These are phyloP conservation scores for Palaemon carinicauda DNA, from an alignment of 1,140 invertebrate species.

Conservation along the genomic window DNA sequence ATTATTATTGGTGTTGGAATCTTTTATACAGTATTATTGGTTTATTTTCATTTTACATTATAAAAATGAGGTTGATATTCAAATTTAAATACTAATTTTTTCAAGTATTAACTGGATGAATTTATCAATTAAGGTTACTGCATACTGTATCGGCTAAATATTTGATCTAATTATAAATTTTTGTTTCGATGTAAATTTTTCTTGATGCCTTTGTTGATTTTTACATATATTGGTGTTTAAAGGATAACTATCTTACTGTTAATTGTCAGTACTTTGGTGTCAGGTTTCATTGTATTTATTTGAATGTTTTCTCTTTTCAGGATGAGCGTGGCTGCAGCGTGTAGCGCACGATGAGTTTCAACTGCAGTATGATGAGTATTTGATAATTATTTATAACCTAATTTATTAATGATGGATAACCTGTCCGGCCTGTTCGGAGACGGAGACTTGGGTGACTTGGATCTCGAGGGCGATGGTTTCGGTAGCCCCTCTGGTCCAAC, in stretches of 20 bases:
- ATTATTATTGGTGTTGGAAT: too few species aligned
- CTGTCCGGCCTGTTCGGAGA: conserved; percentile 59
- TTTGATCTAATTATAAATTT: too few species aligned
- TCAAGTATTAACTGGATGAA: too few species aligned
- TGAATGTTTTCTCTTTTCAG: conserved; percentile 37
- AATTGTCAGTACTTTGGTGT: too few species aligned
- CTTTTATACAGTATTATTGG: too few species aligned
- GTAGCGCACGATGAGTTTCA: conserved; percentile 33
- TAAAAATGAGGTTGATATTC: too few species aligned
- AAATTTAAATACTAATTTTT: too few species aligned
- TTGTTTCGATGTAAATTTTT: not conserved
- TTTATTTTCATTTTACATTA: too few species aligned
- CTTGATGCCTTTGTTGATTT: not conserved
- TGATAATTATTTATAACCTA: conserved; percentile 50
- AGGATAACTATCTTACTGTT: not conserved
- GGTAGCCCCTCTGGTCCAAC: conserved; percentile 49
- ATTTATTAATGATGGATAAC: conserved; percentile 56
- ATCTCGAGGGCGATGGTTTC: conserved; percentile 55
- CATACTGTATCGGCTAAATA: too few species aligned
- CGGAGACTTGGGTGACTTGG: conserved; percentile 57
- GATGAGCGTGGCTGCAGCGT: conserved; percentile 38
- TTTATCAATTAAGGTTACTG: too few species aligned
- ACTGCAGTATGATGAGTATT: conserved; percentile 43
- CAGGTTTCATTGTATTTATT: not conserved
- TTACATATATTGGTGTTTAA: not conserved